Base-by-base conservation (phyloP, 30 jellyfish, hydroid and myxozoan genomes). In the Aurelia aurita region DNA sequence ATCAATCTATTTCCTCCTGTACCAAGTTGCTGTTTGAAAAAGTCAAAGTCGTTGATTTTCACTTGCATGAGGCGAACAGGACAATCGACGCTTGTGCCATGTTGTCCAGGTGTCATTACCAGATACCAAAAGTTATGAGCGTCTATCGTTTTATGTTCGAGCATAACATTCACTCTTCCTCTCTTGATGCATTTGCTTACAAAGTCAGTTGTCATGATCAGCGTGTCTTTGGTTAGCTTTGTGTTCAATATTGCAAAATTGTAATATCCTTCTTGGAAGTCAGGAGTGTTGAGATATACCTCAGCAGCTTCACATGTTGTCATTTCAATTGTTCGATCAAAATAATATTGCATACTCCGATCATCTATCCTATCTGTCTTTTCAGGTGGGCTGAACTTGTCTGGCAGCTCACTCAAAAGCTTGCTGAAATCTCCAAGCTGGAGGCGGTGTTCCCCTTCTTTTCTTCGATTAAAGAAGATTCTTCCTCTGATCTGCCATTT, bases 401-500 rank as follows among this genome's bases (percentile, higher is more conserved):
- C 8, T 18, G 87, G 87, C 32, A 20, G 57, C 43, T 74, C 61
- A 34, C 58, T 58, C 20, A 74, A 74, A 51, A 31, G 60, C 7
- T 10, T 18, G 15, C 62, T 64, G 43, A 49, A 73, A 3, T 63
- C 69, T 26, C 32, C 75, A 29, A 74, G 57, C 43, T 64, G 27
- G 15, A 74, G 6, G 27, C 57, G 54, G 23, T 22, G 87, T 8
- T 51, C 57, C 59, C 76, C 75, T 5, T 74, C 87, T 35, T 21
- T 9, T 53, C 87, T 53, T 55, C 87, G 0, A 31, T 74, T 74
- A 28, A 74, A 74, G 76, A 74, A 74, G 23, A 74, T 39, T 35
- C 23, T 74, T 12, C 87, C 87, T 14, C 87, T 26, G 23, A 74
- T 58, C 43, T 55, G 31, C 87, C 87, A 74, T 12, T 76, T 27